Evolutionary conservation across 2,113 vertebrate species (phyloP), one percentile per base, ranked within the genome.

Genomic region (Hylia prasina): DNA sequence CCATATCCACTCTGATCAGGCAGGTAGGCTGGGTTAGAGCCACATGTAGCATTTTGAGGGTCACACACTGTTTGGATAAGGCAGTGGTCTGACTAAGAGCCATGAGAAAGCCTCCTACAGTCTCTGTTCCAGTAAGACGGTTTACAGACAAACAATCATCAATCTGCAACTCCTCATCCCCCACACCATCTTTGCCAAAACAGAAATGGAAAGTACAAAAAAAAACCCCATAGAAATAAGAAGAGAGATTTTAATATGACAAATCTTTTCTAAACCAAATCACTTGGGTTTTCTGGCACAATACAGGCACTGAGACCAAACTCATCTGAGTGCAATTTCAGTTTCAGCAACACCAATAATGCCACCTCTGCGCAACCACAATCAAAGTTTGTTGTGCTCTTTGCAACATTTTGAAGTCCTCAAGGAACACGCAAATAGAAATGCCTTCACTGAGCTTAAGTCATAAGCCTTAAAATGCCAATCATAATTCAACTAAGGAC

Each of bases 141-240:
- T 87, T 96, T 87, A 94, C 76, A 95, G 94, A 94, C 91, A 96
- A 93, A 82, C 95, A 93, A 72, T 77, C 54, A 82, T 53, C 89
- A 80, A 37, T 61, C 82, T 89, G 82, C 58, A 87, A 27, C 40
- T 90, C 66, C 71, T 80, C 45, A 0, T 82, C 91, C 70, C 73
- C 94, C 93, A 94, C 89, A 88, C 42, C 50, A 73, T 54, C 82
- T 69, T 80, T 0, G 0, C 66, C 84, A 82, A 82, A 95, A 85
- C 54, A 91, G 69, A 96, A 95, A 95, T 10, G 75, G 87, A 90
- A 95, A 96, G 54, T 70, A 80, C 53, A 70, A 69, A 89, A 94
- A 76, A 50, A 76, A 9, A 10, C 3, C 10, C 5, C 48, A 71
- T 3, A 56, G 51, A 82, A 89, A 39, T 60, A 78, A 58, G 75